Percentiles rank a stretch among this genome's conserved stretches.
These are phyloP conservation scores for Danio aesculapii DNA, from an alignment of 2,797 vertebrate species.

Conservation along the genomic window DNA sequence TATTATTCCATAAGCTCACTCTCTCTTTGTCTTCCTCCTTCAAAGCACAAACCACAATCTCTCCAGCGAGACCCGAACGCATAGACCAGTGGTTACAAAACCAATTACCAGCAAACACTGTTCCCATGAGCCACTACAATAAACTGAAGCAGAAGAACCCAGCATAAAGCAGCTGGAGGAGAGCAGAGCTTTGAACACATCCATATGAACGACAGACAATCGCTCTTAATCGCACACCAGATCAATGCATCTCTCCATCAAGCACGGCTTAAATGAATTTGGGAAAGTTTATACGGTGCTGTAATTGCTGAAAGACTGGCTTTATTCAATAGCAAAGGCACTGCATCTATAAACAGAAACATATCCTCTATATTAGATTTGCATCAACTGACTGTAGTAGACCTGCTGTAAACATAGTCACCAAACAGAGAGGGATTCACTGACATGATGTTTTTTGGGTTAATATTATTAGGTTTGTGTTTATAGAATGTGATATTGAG, in stretches of 20 bases:
- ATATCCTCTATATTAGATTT: conserved; percentile 28
- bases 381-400: conserved; percentile 17
- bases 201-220: not conserved
- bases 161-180: conserved; percentile 30
- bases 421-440: conserved; percentile 10
- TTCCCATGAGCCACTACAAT: conserved; percentile 17
- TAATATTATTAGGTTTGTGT: conserved; percentile 8
- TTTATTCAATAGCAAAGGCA: not conserved
- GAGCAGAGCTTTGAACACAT: conserved; percentile 15
- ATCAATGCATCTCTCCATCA: conserved; percentile 35
- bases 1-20: not conserved
- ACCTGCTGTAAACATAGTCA: conserved; percentile 37
- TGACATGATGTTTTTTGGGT: conserved; percentile 9
- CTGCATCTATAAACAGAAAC: conserved; percentile 23
- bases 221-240: not conserved
- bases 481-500: conserved; percentile 16
- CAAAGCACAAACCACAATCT: conserved; percentile 17
- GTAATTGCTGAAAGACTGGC: conserved; percentile 17
- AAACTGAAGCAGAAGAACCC: conserved; percentile 5
- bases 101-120: conserved; percentile 38
- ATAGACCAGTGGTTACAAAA: conserved; percentile 37
- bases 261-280: conserved; percentile 32
- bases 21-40: conserved; percentile 10
- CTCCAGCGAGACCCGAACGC: not conserved
- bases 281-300: not conserved